These are phyloP conservation scores for Microctonus hyperodae DNA, from an alignment of 2,888 invertebrate species.

Conservation along the genomic window DNA sequence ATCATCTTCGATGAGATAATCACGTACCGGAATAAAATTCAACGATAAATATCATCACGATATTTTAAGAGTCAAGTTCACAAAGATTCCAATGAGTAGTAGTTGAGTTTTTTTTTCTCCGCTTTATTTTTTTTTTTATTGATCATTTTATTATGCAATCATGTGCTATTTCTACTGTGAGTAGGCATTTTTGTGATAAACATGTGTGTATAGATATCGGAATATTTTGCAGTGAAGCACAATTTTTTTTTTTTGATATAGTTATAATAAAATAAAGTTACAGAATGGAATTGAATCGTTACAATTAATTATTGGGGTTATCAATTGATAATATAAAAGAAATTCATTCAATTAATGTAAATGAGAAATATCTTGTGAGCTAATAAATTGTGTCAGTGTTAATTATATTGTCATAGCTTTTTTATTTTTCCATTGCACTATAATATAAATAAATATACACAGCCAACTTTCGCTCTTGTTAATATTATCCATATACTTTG, in stretches of 20 bases:
- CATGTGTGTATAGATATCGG: not conserved
- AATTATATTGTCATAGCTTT: no score
- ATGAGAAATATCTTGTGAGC: no score
- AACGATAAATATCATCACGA: not conserved
- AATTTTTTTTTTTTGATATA: no score
- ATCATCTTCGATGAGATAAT: not conserved
- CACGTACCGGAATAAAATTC: not conserved
- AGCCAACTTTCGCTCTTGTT: not conserved
- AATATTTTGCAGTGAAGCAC: not conserved
- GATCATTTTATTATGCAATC: not conserved
- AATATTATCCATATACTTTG: not conserved
- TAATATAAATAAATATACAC: no score
- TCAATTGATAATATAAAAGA: no score
- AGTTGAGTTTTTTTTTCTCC: not conserved
- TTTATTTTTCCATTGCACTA: no score
- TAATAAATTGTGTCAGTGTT: no score
- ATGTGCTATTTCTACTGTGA: not conserved
- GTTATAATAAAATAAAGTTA: no score
- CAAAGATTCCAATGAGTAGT: not conserved
- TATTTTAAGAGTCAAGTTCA: slow-evolving; percentile 1
- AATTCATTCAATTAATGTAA: no score
- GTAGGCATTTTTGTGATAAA: not conserved
- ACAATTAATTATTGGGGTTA: no score
- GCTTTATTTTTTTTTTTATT: not conserved
- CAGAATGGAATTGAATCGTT: no score